Evolutionary conservation across 2,888 invertebrate genomes (phyloP), one percentile per base, ranked within the genome.

Genomic region (Plebejus anna): DNA sequence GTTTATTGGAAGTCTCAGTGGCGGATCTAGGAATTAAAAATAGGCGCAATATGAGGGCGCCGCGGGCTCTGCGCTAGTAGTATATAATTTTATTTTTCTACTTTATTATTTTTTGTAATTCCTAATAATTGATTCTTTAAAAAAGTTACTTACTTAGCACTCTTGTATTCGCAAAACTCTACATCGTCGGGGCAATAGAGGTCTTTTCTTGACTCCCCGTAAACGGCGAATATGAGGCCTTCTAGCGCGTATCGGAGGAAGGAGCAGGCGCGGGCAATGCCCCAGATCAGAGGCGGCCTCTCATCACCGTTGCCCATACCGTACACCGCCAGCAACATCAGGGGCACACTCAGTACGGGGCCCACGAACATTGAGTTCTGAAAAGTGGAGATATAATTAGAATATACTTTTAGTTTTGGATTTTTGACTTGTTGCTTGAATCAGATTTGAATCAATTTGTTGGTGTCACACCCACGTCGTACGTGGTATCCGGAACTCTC

Each of bases 351-450:
- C 78, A 97, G 85, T 0, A 97, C 97, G 22, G 99, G 98, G 0
- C 98, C 99, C 82, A 98, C 93, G 88, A 98, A 99, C 89, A 98
- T 97, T 47, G 96, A 96, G 84, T 97, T 97, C 97, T 97, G 90
- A 11, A 92, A 92, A 80, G 11, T 42, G 7, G 7, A 42, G 42
- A 42, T 42, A 7, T 42, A 7, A 42, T 42, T 42, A 42, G 7
- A 42, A 42, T 42, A 7, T 42, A 42, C 42, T 42, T 42, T 42
- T 42, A 42, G 7, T 42, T 42, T 42, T 42, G 42, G 7, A 42
- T 42, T 42, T 42, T 42, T 42, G 42, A 42, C 7, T 7, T 7
- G 42, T 7, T 42, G 42, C 42, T 42, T 42, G 42, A 42, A 42
- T 1, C 22, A 22, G 22, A 22, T 22, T 22, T 42, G 42, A 22